Evolutionary conservation across 2,113 vertebrate species (phyloP).

Genomic region (Ardeotis arabs): DNA sequence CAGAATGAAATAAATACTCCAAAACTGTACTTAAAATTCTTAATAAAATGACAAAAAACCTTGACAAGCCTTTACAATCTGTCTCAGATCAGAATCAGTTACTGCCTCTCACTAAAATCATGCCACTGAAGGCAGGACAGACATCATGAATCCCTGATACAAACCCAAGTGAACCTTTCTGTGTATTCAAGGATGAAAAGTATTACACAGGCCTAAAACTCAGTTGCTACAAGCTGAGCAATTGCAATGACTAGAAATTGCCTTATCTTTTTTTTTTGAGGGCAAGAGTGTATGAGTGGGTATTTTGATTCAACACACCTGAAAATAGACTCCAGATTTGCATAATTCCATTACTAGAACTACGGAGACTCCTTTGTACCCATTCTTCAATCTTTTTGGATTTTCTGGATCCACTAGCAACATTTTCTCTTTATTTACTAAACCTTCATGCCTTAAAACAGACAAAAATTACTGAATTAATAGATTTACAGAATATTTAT

Average conservation of each 20-base stretch:
- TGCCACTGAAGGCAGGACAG: not conserved
- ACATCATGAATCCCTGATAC: too few species aligned
- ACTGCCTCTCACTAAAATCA: not conserved
- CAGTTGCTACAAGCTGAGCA: not conserved
- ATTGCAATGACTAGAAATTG: not conserved
- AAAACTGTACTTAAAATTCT: not conserved
- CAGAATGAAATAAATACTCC: not conserved
- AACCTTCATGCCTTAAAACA: not conserved
- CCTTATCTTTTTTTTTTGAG: not conserved
- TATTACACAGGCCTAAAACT: not conserved
- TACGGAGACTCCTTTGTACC: not conserved
- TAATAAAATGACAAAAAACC: not conserved
- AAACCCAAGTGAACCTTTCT: not conserved
- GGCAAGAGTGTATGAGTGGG: fast-evolving
- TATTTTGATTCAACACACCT: not conserved
- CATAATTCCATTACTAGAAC: not conserved
- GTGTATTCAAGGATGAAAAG: not conserved
- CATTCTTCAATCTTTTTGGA: not conserved
- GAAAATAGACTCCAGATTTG: not conserved
- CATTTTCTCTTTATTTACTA: not conserved
- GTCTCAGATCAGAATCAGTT: not conserved
- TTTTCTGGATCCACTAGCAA: not conserved
- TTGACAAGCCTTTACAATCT: not conserved
- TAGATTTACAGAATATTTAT: not conserved
- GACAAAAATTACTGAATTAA: not conserved